Base-by-base conservation (phyloP, 1,140 invertebrate species). In the Drosophila trapezifrons region DNA sequence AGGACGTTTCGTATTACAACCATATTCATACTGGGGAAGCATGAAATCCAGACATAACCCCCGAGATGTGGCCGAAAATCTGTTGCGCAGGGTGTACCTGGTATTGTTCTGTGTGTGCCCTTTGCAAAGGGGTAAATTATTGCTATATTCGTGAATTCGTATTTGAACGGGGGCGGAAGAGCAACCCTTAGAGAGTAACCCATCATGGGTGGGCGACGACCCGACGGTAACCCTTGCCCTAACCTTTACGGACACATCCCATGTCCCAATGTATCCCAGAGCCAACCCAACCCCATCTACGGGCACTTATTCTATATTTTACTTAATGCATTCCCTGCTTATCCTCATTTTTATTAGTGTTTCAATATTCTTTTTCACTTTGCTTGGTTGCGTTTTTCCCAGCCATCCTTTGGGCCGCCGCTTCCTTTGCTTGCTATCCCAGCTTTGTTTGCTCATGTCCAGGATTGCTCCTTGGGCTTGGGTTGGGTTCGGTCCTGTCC, bases 301-400 rank as follows among this genome's bases (percentile, higher is more conserved):
- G 43, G 55, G 52, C 82, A 86, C 80, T 89, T 89, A 89, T 89
- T 89, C 75, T 84, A 89, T 89, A 87, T 87, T 87, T 87, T 87
- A 87, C 84, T 80, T 87, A 87, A 87, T 87, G 79, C 84, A 89
- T 87, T 89, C 80, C 69, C 84, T 84, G 84, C 84, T 89, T 89
- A 89, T 89, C 84, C 84, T 89, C 87, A 83, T 80, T 84, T 89
- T 89, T 89, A 89, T 89, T 89, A 89, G 84, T 89, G 84, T 89
- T 89, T 89, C 84, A 89, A 89, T 89, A 89, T 89, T 89, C 84
- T 90, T 87, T 87, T 82, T 89, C 84, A 89, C 78, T 89, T 91
- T 90, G 78, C 70, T 77, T 78, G 80, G 72, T 81, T 85, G 80
- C 78, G 76, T 89, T 90, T 78, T 84, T 74, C 65, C 82, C 60